phyloP scores from a whole-genome alignment of 1,140 invertebrate species.

The Rhagoletis zephyria region DNA sequence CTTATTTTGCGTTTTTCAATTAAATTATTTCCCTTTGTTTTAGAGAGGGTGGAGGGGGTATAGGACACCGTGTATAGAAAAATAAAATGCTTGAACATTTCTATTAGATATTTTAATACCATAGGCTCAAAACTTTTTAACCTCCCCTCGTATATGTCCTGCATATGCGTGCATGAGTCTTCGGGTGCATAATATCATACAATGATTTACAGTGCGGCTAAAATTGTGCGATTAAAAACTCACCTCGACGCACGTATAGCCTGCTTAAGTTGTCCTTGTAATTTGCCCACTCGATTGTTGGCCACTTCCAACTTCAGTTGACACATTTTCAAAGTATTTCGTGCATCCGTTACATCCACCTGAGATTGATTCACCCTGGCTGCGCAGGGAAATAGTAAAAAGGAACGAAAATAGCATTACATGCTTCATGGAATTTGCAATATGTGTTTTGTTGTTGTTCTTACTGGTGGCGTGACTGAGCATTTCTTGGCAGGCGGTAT shows the following conservation, averaged over 20 bases:
- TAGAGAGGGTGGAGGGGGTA: too few relatives aligned
- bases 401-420: not conserved
- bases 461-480: slow-evolving; percentile 92
- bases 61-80: too few relatives aligned
- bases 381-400: slow-evolving; percentile 25
- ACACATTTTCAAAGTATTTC: slow-evolving; percentile 71
- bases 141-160: not conserved
- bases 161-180: not conserved
- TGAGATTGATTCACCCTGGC: slow-evolving; percentile 71
- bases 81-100: too few relatives aligned
- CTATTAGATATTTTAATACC: too few relatives aligned
- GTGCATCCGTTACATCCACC: slow-evolving; percentile 69
- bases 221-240: slow-evolving; percentile 2
- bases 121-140: too few relatives aligned
- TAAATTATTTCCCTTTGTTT: too few relatives aligned
- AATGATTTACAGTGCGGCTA: slow-evolving; percentile 35
- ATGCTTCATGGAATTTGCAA: not conserved
- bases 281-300: slow-evolving; percentile 76
- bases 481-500: slow-evolving; percentile 94
- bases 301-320: slow-evolving; percentile 76
- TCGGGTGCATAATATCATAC: not conserved
- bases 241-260: slow-evolving; percentile 78
- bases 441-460: not conserved
- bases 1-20: too few relatives aligned
- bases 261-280: slow-evolving; percentile 79